These are phyloP conservation scores for Polypterus bichir DNA, from an alignment of 2,113 vertebrate species.

Conservation along the genomic window DNA sequence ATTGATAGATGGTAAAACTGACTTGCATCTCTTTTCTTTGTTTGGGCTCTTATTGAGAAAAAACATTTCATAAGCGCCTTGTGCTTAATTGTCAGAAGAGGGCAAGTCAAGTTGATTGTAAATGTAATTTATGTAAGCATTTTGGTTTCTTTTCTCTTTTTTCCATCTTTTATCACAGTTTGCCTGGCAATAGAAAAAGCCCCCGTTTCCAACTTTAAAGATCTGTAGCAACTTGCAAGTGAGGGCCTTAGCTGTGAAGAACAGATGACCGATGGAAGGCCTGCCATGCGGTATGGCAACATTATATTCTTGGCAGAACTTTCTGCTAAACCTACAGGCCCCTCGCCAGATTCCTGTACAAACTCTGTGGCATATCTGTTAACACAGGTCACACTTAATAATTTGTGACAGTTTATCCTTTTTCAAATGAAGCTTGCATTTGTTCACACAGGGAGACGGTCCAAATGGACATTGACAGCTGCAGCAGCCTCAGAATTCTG, in stretches of 20 bases:
- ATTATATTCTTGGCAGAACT: conserved; percentile 1
- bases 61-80: too few relatives aligned
- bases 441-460: conserved; percentile 8
- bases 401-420: conserved; percentile 8
- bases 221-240: too few relatives aligned
- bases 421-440: conserved; percentile 6
- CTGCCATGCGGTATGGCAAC: not conserved
- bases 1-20: too few relatives aligned
- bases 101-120: too few relatives aligned
- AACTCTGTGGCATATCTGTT: conserved; percentile 2
- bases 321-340: conserved; percentile 2
- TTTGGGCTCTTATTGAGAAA: too few relatives aligned
- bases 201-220: too few relatives aligned
- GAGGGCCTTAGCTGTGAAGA: conserved; percentile 5
- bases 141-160: too few relatives aligned
- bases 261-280: conserved; percentile 2
- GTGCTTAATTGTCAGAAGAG: too few relatives aligned
- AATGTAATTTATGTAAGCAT: too few relatives aligned
- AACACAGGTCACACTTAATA: conserved; percentile 8
- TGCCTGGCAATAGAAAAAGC: too few relatives aligned
- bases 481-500: not conserved
- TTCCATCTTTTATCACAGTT: too few relatives aligned
- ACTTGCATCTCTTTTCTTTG: too few relatives aligned
- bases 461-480: conserved; percentile 14
- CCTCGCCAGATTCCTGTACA: conserved; percentile 1